A percentile compares a stretch with the other conserved stretches of the same genome.
phyloP scores from a whole-genome alignment of 2,797 vertebrate species.

The Scomberomorus guttatus region DNA sequence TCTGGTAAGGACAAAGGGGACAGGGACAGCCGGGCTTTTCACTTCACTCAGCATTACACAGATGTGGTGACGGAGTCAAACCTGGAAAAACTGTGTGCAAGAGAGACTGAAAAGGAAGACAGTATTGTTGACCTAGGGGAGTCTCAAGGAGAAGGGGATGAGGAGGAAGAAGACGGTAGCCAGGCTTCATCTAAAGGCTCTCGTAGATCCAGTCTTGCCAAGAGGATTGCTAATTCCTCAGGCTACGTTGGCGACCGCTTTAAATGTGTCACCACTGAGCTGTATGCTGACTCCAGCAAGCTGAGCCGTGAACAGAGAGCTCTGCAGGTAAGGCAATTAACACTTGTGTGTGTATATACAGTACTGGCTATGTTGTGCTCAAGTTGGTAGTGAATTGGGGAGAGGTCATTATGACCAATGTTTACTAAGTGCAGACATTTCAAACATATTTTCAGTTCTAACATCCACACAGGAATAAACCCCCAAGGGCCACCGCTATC shows the following conservation, averaged over 20 bases:
- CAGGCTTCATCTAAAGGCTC: conserved; percentile 86
- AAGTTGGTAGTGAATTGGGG: conserved; percentile 45
- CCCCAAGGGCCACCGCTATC: conserved; percentile 36
- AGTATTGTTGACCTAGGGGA: conserved; percentile 82
- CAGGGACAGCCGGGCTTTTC: conserved; percentile 51
- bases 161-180: conserved; percentile 86
- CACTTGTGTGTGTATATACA: conserved; percentile 28
- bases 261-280: conserved; percentile 98
- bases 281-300: conserved; percentile 98
- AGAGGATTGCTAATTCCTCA: conserved; percentile 96
- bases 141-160: conserved; percentile 80
- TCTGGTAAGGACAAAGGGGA: conserved; percentile 79
- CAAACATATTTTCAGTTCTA: conserved; percentile 54
- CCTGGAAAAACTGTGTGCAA: conserved; percentile 57
- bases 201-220: conserved; percentile 93
- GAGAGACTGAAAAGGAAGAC: conserved; percentile 80
- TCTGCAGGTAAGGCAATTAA: conserved; percentile 92
- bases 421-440: conserved; percentile 61
- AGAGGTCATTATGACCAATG: conserved; percentile 49
- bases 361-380: conserved; percentile 36
- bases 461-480: conserved; percentile 57
- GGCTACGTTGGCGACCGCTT: conserved; percentile 98
- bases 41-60: conserved; percentile 63
- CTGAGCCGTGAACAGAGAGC: conserved; percentile 98
- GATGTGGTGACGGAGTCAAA: conserved; percentile 86